Conservation (phyloP, 2,113 vertebrate species). For the Egretta garzetta region DNA sequence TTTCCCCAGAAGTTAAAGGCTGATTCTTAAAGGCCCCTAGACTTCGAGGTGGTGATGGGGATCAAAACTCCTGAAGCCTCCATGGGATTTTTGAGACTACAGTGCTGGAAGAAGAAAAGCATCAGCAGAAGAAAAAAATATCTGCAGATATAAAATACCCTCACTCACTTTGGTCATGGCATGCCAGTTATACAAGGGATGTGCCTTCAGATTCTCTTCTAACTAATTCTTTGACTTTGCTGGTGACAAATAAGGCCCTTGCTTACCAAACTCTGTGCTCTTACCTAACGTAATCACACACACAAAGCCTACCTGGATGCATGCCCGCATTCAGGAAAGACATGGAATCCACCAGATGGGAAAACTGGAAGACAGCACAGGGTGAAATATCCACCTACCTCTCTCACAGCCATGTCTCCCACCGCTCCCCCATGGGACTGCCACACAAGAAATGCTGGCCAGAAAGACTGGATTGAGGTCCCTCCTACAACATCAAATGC, state of each 20-base stretch:
- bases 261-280: neutral
- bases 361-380: neutral
- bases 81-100: neutral
- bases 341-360: neutral
- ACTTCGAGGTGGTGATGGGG: neutral
- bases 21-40: neutral
- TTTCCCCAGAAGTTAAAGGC: neutral
- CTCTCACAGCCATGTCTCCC: neutral
- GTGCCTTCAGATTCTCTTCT: neutral
- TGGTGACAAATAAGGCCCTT: neutral
- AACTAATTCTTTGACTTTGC: neutral
- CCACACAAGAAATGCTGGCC: neutral
- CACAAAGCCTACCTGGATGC: neutral
- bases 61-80: neutral
- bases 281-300: neutral
- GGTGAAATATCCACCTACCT: neutral
- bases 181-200: neutral
- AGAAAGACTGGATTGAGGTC: neutral
- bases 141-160: neutral
- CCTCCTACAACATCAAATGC: neutral
- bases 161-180: neutral
- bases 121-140: neutral
- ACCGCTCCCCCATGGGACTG: accelerated
- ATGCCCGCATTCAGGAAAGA: neutral
- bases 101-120: neutral